These are phyloP conservation scores for Priocnemis perturbator DNA, from an alignment of 2,888 invertebrate species.

Conservation along the genomic window DNA sequence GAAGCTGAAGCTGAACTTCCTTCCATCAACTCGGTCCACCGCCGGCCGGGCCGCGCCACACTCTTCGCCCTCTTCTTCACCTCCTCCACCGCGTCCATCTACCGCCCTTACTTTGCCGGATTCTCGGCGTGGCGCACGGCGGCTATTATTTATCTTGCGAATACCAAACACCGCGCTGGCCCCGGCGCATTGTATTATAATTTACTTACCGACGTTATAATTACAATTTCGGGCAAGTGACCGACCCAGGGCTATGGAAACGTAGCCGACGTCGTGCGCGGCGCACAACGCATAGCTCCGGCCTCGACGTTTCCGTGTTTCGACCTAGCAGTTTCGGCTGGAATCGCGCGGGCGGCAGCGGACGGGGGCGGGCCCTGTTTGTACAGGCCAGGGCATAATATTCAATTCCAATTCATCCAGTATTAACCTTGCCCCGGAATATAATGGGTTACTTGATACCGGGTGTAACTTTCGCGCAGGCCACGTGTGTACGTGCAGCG, in stretches of 20 bases:
- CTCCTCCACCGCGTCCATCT: slow-evolving; percentile 14
- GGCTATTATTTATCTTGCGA: slow-evolving; percentile 72
- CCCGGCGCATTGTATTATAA: slow-evolving; percentile 72
- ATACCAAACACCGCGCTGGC: slow-evolving; percentile 69
- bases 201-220: slow-evolving; percentile 75
- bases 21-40: slow-evolving; percentile 29
- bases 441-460: slow-evolving; percentile 47
- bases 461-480: slow-evolving; percentile 40
- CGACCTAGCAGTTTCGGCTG: slow-evolving; percentile 25
- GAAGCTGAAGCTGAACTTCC: slow-evolving; percentile 29
- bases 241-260: slow-evolving; percentile 40
- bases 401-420: slow-evolving; percentile 73
- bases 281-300: slow-evolving; percentile 5
- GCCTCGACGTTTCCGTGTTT: slow-evolving; percentile 34
- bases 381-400: slow-evolving; percentile 72
- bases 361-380: slow-evolving; percentile 59
- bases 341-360: not conserved
- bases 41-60: slow-evolving; percentile 15
- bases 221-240: slow-evolving; percentile 72
- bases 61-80: slow-evolving; percentile 19
- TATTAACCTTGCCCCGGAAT: slow-evolving; percentile 63
- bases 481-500: slow-evolving; percentile 19
- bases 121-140: slow-evolving; percentile 30
- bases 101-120: slow-evolving; percentile 20
- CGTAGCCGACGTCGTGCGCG: not conserved